Conservation (phyloP, 2,113 vertebrate genomes). For the Thoracochromis brauschi region DNA sequence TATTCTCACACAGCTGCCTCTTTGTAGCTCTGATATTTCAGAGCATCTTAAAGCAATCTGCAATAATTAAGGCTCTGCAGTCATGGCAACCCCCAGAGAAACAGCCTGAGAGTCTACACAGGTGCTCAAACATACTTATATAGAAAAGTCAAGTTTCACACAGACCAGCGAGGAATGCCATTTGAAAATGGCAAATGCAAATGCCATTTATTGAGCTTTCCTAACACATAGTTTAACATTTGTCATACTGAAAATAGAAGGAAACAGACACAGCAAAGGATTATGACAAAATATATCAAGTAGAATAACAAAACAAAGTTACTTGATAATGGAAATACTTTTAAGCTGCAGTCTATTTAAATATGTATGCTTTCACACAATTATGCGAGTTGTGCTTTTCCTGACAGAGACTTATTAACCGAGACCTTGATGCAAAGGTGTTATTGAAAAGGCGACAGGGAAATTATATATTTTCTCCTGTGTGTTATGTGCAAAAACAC, state of each 20-base stretch:
- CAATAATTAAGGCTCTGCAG: not conserved
- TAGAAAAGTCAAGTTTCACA: conserved; percentile 20
- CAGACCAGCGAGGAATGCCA: not conserved
- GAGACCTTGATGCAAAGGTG: not conserved
- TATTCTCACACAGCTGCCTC: not conserved
- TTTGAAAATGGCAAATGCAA: conserved; percentile 15
- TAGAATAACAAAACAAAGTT: not conserved
- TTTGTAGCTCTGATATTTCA: not conserved
- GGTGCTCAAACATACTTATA: not conserved
- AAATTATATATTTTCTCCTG: not conserved
- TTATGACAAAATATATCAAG: not conserved
- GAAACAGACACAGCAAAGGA: not conserved
- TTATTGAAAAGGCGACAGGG: not conserved
- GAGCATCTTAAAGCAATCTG: not conserved
- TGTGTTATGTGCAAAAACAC: not conserved
- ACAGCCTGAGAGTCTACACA: not conserved
- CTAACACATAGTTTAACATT: not conserved
- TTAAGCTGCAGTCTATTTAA: not conserved
- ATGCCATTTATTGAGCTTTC: not conserved
- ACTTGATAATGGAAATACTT: not conserved
- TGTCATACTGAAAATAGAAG: not conserved
- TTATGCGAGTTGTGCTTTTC: not conserved
- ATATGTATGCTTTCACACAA: not conserved
- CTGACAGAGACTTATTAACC: not conserved
- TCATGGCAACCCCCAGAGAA: not conserved